Percentiles rank a stretch among this genome's conserved stretches.
Conservation (phyloP, 1,140 invertebrate species). For the Yoshiicerus persimilis region DNA sequence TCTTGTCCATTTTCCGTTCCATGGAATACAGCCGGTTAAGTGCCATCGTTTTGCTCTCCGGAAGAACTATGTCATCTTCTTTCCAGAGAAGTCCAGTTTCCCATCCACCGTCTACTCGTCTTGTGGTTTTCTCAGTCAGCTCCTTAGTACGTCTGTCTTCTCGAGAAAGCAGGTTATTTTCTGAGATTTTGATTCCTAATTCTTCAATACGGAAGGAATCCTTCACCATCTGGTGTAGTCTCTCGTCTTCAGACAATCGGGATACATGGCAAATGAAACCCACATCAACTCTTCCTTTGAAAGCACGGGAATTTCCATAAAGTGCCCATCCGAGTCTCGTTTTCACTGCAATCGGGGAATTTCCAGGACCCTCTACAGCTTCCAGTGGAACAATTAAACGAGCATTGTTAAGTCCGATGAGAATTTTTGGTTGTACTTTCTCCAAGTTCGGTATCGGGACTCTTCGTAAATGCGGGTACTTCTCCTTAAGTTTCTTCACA, state of each 20-base stretch:
- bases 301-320: background rate
- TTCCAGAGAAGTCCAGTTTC: conserved; percentile 38
- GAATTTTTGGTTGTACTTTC: background rate
- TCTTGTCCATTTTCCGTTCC: conserved; percentile 29
- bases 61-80: background rate
- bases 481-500: background rate
- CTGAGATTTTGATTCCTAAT: background rate
- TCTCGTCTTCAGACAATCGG: background rate
- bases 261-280: background rate
- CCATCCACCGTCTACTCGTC: background rate
- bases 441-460: background rate
- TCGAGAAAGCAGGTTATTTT: background rate
- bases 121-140: background rate
- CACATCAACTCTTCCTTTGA: background rate
- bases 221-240: conserved; percentile 27
- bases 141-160: conserved; percentile 4
- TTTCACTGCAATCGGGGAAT: background rate
- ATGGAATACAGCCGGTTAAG: background rate
- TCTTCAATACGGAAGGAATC: background rate
- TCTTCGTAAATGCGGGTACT: background rate
- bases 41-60: background rate
- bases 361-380: background rate
- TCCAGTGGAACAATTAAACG: background rate
- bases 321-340: background rate
- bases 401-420: background rate